These are phyloP conservation scores for Loxodonta africana DNA, from an alignment of 2,113 vertebrate species.

Conservation along the genomic window DNA sequence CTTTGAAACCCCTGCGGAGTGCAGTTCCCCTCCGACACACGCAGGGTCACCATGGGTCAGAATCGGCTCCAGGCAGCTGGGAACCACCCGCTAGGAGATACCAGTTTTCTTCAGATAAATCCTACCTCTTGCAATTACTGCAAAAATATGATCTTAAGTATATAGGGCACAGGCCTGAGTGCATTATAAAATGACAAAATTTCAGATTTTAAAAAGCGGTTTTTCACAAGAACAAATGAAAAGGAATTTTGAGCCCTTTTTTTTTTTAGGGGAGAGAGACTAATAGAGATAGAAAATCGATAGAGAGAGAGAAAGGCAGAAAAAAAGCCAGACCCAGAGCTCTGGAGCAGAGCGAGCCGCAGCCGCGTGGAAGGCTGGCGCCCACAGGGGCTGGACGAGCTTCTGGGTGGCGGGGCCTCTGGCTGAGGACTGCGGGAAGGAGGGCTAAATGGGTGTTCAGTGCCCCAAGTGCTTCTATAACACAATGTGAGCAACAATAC, in stretches of 20 bases:
- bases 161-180: fast-evolving
- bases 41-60: not conserved
- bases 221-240: not conserved
- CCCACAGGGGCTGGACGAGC: fast-evolving
- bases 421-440: not conserved
- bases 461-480: not conserved
- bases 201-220: not conserved
- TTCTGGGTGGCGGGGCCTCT: not conserved
- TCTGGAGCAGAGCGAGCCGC: fast-evolving
- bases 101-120: not conserved
- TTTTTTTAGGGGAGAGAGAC: not conserved
- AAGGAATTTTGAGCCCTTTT: not conserved
- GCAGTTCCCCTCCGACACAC: not conserved
- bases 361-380: too few species aligned
- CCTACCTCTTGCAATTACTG: not conserved
- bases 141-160: not conserved
- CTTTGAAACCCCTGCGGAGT: not conserved
- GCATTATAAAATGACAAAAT: not conserved
- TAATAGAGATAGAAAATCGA: not conserved
- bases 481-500: fast-evolving
- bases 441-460: fast-evolving
- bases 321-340: not conserved
- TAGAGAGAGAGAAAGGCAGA: not conserved
- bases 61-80: not conserved
- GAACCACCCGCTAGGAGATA: fast-evolving